phyloP scores from a whole-genome alignment of 2,113 vertebrate genomes.

The Gopherus flavomarginatus region DNA sequence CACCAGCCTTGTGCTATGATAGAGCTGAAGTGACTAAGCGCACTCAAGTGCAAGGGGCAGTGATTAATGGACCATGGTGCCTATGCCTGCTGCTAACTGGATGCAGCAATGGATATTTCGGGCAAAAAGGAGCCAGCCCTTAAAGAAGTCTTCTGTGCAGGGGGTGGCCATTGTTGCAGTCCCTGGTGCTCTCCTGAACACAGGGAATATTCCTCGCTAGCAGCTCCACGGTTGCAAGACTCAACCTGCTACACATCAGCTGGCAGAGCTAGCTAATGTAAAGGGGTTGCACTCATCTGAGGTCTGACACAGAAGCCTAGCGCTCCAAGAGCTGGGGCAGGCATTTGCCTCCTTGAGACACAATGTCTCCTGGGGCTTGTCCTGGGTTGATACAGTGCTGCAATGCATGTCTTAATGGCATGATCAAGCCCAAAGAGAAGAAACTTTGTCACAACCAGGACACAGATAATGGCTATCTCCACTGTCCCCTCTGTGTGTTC shows the following conservation, averaged over 20 bases:
- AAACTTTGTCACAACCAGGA: fast-evolving
- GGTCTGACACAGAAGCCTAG: fast-evolving
- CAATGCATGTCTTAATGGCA: fast-evolving
- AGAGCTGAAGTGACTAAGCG: background rate
- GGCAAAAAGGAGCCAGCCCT: background rate
- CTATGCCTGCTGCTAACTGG: background rate
- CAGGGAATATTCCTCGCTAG: background rate
- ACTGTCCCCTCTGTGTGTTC: fast-evolving
- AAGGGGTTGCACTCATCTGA: background rate
- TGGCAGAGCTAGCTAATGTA: background rate
- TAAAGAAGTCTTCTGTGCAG: background rate
- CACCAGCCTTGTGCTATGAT: background rate
- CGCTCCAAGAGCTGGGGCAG: background rate
- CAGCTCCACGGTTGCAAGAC: background rate
- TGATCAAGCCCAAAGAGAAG: background rate
- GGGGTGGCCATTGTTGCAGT: too few relatives aligned
- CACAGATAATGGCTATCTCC: background rate
- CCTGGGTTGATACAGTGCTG: fast-evolving
- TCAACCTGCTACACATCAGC: background rate
- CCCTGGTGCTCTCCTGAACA: background rate
- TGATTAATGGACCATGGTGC: background rate
- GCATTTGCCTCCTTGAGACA: fast-evolving
- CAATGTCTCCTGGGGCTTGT: background rate
- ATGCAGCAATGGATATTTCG: background rate
- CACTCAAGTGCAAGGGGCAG: background rate